Conservation (phyloP, 1,140 invertebrate genomes). For the Drosophila mayri region DNA sequence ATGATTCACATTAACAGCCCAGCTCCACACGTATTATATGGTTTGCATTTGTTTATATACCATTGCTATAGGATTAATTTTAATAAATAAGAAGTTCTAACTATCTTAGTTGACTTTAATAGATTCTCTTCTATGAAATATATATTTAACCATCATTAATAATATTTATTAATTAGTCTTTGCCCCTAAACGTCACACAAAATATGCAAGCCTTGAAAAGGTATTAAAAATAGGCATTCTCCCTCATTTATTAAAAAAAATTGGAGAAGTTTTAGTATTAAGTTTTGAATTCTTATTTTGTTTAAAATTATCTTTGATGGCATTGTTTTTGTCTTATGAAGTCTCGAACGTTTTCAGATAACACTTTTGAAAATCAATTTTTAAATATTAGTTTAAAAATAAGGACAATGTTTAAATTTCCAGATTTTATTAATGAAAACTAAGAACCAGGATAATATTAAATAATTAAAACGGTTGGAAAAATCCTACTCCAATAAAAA, state of each 20-base stretch:
- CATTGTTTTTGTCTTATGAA: too few relatives aligned
- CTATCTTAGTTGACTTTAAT: not conserved
- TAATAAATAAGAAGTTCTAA: not conserved
- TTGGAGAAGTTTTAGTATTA: not conserved
- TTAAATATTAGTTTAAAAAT: not conserved
- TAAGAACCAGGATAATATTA: not conserved
- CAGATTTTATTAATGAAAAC: not conserved
- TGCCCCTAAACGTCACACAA: not conserved
- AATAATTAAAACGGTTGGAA: too few relatives aligned
- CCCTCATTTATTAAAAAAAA: not conserved
- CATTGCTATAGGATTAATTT: too few relatives aligned
- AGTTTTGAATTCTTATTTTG: too few relatives aligned
- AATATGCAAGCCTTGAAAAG: not conserved
- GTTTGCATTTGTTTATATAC: not conserved
- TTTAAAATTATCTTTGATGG: too few relatives aligned
- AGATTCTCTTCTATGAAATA: too few relatives aligned
- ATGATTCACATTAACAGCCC: not conserved
- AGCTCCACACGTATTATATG: not conserved
- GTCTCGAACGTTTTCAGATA: not conserved
- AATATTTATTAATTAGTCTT: not conserved
- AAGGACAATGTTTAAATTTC: too few relatives aligned
- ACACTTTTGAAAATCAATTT: not conserved
- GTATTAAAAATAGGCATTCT: not conserved
- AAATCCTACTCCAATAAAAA: not conserved
- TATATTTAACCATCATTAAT: not conserved